These are phyloP conservation scores for Poeciliopsis occidentalis DNA, from an alignment of 2,113 vertebrate species.

Conservation along the genomic window DNA sequence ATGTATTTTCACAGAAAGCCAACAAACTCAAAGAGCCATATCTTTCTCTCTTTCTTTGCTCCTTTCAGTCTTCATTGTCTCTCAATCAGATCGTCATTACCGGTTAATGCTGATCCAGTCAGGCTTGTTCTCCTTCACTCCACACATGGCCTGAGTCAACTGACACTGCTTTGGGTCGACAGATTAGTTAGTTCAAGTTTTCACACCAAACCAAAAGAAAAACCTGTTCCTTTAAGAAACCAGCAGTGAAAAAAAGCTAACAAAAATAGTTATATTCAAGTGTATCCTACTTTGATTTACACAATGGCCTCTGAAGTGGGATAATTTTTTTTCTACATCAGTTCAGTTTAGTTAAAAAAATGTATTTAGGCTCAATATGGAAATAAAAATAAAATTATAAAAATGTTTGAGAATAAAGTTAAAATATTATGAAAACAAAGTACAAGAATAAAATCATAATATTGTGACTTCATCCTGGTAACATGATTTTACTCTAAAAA, in stretches of 20 bases:
- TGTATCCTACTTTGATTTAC: not conserved
- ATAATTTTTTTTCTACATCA: no score
- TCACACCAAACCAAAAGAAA: constrained; percentile 13
- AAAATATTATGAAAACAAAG: no score
- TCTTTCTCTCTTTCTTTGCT: not conserved
- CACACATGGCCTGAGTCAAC: constrained; percentile 37
- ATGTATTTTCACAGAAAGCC: constrained; percentile 53
- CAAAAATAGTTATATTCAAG: not conserved
- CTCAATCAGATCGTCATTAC: constrained; percentile 63
- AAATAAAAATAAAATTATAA: no score
- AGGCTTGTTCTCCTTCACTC: constrained; percentile 22
- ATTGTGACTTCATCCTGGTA: no score
- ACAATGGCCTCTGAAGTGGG: not conserved
- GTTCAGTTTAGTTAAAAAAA: no score
- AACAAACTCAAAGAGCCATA: constrained; percentile 26
- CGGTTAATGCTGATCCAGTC: constrained; percentile 56
- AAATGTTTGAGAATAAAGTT: no score
- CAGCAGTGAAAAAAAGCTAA: not conserved
- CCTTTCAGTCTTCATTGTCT: constrained; percentile 50
- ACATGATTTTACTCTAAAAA: no score
- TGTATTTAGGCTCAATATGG: no score
- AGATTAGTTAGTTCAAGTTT: constrained; percentile 35
- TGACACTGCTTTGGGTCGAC: constrained; percentile 59
- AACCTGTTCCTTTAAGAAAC: not conserved
- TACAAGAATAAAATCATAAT: no score